Conservation (phyloP, 2,797 vertebrate genomes). For the Benthosema pterotum region DNA sequence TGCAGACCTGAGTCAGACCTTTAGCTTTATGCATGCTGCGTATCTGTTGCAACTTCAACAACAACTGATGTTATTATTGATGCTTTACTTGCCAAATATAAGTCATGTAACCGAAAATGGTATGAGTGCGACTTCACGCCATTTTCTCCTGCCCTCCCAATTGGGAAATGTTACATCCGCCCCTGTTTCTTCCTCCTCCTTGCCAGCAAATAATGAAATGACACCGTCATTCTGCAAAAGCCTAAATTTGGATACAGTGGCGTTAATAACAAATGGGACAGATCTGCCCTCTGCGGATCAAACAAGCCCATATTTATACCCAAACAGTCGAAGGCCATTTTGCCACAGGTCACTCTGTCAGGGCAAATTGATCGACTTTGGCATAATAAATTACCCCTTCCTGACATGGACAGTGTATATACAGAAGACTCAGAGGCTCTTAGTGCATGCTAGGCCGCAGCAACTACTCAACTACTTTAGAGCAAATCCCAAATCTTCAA, state of each 20-base stretch:
- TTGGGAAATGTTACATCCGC: too few species aligned
- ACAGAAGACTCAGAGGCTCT: constrained; percentile 30
- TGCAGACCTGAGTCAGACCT: too few species aligned
- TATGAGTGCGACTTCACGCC: too few species aligned
- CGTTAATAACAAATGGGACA: constrained; percentile 42
- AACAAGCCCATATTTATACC: constrained; percentile 17
- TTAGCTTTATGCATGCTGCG: too few species aligned
- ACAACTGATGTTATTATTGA: too few species aligned
- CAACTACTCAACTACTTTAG: constrained; percentile 38
- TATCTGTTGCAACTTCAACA: too few species aligned
- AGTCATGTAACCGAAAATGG: too few species aligned
- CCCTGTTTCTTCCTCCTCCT: too few species aligned
- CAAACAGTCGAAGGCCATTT: constrained; percentile 23
- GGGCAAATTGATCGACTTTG: constrained; percentile 57
- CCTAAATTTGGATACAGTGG: constrained; percentile 30
- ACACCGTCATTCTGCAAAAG: constrained; percentile 19
- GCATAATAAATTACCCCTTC: too few species aligned
- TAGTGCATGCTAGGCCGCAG: constrained; percentile 27
- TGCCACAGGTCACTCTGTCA: constrained; percentile 46
- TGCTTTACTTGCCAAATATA: too few species aligned
- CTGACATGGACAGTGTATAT: too few species aligned
- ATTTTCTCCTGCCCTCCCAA: too few species aligned
- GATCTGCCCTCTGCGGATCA: constrained; percentile 36
- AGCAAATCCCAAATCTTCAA: neutral
- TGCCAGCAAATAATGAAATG: constrained; percentile 39